phyloP scores from a whole-genome alignment of 2,888 invertebrate genomes.

The Hirtodrosophila alboralis region DNA sequence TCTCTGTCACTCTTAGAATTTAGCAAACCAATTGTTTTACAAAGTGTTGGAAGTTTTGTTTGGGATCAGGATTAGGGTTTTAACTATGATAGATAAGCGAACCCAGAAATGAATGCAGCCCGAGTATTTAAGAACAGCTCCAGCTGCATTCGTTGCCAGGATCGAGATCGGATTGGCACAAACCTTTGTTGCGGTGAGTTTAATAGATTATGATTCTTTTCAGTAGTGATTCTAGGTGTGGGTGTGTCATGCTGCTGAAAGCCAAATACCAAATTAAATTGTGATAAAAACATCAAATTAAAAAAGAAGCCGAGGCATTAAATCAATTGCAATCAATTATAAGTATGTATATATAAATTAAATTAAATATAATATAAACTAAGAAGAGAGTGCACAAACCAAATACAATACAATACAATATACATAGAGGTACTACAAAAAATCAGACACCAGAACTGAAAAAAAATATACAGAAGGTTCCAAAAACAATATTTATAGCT shows the following conservation, averaged over 20 bases:
- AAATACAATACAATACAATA: constrained; percentile 19
- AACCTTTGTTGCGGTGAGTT: constrained; percentile 83
- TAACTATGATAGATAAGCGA: constrained; percentile 29
- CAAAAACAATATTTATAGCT: constrained; percentile 21
- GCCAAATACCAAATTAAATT: constrained; percentile 83
- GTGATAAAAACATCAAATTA: constrained; percentile 56
- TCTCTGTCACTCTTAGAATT: constrained; percentile 16
- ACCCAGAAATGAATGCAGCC: constrained; percentile 16
- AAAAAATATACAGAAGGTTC: background rate
- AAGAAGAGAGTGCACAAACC: constrained; percentile 36
- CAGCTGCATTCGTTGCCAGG: constrained; percentile 27
- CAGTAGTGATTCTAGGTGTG: constrained; percentile 83
- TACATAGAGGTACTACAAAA: constrained; percentile 31
- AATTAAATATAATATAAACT: constrained; percentile 30
- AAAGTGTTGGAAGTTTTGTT: constrained; percentile 20
- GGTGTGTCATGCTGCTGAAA: constrained; percentile 85
- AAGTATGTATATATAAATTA: constrained; percentile 10
- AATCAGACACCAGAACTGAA: constrained; percentile 28
- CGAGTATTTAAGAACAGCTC: background rate
- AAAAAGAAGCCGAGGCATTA: constrained; percentile 39
- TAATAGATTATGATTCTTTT: constrained; percentile 82
- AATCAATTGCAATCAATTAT: constrained; percentile 21
- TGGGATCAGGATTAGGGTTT: constrained; percentile 26
- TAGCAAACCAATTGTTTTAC: constrained; percentile 30
- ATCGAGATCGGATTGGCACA: constrained; percentile 68